phyloP scores from a whole-genome alignment of 2,797 vertebrate species.

The Trematomus bernacchii region DNA sequence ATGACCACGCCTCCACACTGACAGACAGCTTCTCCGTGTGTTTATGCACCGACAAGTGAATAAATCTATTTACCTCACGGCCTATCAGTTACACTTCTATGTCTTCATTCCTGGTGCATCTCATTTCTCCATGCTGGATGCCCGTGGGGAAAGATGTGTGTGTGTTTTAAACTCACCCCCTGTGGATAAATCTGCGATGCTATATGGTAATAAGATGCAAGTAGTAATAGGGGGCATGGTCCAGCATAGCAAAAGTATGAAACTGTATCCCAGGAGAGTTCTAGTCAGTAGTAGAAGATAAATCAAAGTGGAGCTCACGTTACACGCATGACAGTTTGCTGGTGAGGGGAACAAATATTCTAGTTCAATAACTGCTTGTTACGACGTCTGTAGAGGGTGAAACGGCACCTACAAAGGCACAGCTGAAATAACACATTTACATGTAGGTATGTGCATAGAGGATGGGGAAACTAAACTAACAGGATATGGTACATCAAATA shows the following conservation, averaged over 20 bases:
- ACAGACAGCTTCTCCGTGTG: constrained; percentile 17
- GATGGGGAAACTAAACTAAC: background rate
- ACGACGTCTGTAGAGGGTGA: background rate
- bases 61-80: constrained; percentile 33
- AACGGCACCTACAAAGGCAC: constrained; percentile 2
- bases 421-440: constrained; percentile 14
- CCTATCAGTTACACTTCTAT: constrained; percentile 9
- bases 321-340: constrained; percentile 34
- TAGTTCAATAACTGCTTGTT: constrained; percentile 14
- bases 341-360: constrained; percentile 4
- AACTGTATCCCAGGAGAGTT: constrained; percentile 37
- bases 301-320: constrained; percentile 47
- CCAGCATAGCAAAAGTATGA: constrained; percentile 45
- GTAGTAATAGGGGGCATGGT: constrained; percentile 22
- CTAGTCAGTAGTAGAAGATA: constrained; percentile 20
- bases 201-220: constrained; percentile 49
- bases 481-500: background rate
- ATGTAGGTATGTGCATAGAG: background rate
- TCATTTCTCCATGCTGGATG: constrained; percentile 25
- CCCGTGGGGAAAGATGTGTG: background rate
- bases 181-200: constrained; percentile 44
- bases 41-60: background rate
- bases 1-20: constrained; percentile 8
- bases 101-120: constrained; percentile 20
- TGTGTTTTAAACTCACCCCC: constrained; percentile 36